Percentiles rank a stretch among this genome's conserved stretches.
Evolutionary conservation across 2,888 invertebrate genomes (phyloP).

Genomic region (Chloroclysta siterata): DNA sequence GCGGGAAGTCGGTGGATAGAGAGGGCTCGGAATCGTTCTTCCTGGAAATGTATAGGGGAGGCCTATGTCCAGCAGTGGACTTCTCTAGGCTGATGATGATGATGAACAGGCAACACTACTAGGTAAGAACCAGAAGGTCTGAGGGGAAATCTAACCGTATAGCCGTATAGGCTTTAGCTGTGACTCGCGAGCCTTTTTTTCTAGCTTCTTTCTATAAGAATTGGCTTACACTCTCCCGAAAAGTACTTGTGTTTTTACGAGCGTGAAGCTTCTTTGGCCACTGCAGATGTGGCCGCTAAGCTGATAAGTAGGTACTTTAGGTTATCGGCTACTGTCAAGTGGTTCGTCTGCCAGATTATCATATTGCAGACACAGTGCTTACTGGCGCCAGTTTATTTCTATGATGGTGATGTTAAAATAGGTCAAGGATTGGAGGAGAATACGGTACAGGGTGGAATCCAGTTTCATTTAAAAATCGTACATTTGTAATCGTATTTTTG

Average conservation of each 20-base stretch:
- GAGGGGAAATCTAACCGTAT: not conserved
- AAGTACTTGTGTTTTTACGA: constrained; percentile 26
- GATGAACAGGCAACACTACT: no score
- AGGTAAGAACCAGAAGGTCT: not conserved
- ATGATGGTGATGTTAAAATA: constrained; percentile 16
- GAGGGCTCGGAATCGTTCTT: no score
- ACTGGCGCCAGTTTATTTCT: constrained; percentile 29
- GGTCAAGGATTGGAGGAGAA: not conserved
- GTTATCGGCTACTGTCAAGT: constrained; percentile 34
- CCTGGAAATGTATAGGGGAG: no score
- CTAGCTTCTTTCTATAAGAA: not conserved
- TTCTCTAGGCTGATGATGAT: no score
- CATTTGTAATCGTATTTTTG: no score
- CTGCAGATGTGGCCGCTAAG: constrained; percentile 27
- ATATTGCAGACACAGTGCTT: constrained; percentile 4
- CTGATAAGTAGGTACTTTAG: constrained; percentile 28
- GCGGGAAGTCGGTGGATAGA: no score
- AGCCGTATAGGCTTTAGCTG: not conserved
- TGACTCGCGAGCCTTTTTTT: not conserved
- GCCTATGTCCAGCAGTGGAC: no score
- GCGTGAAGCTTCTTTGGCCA: constrained; percentile 15
- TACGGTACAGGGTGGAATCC: not conserved
- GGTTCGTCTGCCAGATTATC: constrained; percentile 27
- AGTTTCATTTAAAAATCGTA: no score
- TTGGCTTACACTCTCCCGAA: constrained; percentile 4